Percentiles rank a stretch among this genome's conserved stretches.
Evolutionary conservation across 2,888 invertebrate genomes (phyloP).

Genomic region (Hirtodrosophila trivittata): DNA sequence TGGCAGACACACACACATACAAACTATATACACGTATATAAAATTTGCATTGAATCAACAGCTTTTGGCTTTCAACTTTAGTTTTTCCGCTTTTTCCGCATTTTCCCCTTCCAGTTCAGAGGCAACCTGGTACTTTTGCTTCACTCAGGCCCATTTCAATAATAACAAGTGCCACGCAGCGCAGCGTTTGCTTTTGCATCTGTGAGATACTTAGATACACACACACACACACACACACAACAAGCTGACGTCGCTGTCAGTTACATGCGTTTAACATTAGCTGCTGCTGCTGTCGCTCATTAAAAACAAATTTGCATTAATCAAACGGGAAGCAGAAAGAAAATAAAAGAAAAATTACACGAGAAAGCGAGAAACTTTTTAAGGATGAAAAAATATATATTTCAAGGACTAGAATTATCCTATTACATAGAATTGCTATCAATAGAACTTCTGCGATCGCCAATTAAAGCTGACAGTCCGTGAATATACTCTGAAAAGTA

Average conservation of each 20-base stretch:
- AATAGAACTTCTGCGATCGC: too few species aligned
- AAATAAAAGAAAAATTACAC: too few species aligned
- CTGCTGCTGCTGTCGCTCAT: conserved; percentile 50
- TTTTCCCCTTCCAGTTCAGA: background rate
- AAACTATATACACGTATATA: conserved; percentile 4
- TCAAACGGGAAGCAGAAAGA: conserved; percentile 32
- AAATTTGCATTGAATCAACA: conserved; percentile 57
- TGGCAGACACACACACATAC: conserved; percentile 4
- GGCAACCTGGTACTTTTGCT: background rate
- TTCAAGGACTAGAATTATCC: conserved; percentile 6
- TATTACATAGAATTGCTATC: background rate
- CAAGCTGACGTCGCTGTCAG: conserved; percentile 45
- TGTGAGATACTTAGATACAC: conserved; percentile 46
- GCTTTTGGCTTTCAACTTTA: conserved; percentile 29
- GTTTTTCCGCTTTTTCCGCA: background rate
- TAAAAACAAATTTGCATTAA: conserved; percentile 68
- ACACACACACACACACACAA: conserved; percentile 10
- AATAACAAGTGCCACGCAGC: conserved; percentile 52
- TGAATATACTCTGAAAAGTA: too few species aligned
- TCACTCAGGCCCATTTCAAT: conserved; percentile 36
- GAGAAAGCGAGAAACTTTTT: conserved; percentile 11
- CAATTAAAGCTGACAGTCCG: too few species aligned
- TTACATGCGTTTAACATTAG: conserved; percentile 54
- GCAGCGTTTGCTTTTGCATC: conserved; percentile 30
- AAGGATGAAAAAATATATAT: conserved; percentile 1